Conservation (phyloP, 2,113 vertebrate species). For the Hippocampus guttulatus region DNA sequence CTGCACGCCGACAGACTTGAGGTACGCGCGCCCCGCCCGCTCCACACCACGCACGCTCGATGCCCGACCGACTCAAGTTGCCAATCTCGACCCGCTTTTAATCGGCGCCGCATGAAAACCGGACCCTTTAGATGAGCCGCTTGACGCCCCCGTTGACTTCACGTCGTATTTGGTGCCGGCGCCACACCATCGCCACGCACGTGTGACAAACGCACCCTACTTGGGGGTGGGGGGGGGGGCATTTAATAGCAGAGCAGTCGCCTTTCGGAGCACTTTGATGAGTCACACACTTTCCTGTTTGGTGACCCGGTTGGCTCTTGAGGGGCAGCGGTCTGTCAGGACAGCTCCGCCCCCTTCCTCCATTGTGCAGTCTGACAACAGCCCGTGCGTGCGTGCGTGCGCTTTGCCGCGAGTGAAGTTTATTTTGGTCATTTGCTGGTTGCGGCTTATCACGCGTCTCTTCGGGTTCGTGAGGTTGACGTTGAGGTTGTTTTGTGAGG, state of each 20-base stretch:
- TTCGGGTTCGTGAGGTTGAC: neutral
- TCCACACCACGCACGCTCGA: neutral
- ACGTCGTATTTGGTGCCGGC: too few relatives aligned
- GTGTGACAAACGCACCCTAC: too few relatives aligned
- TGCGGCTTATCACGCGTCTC: neutral
- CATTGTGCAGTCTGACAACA: neutral
- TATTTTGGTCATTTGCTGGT: neutral
- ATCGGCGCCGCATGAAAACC: too few relatives aligned
- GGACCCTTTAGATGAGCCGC: too few relatives aligned
- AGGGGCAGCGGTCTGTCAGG: too few relatives aligned
- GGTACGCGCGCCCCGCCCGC: conserved; percentile 28
- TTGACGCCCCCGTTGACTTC: too few relatives aligned
- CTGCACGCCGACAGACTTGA: conserved; percentile 85
- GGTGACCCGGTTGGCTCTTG: neutral
- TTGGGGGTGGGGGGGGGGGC: too few relatives aligned
- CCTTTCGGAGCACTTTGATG: too few relatives aligned
- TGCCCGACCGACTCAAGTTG: neutral
- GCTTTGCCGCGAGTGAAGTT: neutral
- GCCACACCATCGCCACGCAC: too few relatives aligned
- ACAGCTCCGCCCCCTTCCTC: neutral
- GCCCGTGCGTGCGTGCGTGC: neutral
- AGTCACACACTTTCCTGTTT: neutral
- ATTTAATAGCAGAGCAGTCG: too few relatives aligned
- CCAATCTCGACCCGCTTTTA: too few relatives aligned
- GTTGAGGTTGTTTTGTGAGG: neutral